Conservation (phyloP, 1,140 invertebrate species). For the Atta texana region DNA sequence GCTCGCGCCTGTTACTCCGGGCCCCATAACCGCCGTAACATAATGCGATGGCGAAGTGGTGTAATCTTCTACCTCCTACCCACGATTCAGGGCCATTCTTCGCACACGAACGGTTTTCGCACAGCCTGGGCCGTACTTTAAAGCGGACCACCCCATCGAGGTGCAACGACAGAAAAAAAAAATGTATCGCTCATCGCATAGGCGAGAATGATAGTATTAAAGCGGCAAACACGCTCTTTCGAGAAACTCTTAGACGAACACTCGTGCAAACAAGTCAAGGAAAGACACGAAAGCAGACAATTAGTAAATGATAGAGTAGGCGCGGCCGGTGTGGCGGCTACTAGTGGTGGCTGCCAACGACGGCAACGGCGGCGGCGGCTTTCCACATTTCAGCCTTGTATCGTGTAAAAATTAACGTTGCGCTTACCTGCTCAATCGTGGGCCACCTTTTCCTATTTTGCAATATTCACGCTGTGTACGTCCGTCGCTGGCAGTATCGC, state of each 20-base stretch:
- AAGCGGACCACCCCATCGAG: neutral
- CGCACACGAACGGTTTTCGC: no score
- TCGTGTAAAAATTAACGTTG: conserved; percentile 47
- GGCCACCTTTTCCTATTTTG: conserved; percentile 44
- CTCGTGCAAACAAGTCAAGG: no score
- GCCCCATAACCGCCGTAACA: no score
- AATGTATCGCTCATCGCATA: no score
- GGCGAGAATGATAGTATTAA: no score
- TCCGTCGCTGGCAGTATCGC: conserved; percentile 65
- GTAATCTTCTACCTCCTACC: no score
- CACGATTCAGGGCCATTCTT: no score
- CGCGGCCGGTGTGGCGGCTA: neutral
- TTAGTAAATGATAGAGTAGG: neutral
- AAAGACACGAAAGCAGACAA: neutral
- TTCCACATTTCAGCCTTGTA: neutral
- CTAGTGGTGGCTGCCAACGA: neutral
- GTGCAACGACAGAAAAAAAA: neutral
- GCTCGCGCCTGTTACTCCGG: neutral
- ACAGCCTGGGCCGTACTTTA: no score
- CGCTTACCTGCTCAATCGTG: conserved; percentile 74
- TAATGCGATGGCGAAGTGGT: neutral
- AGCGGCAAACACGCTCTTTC: no score
- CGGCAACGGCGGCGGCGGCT: neutral
- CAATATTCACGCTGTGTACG: conserved; percentile 64
- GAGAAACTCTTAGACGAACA: no score